Conservation (phyloP, 1,140 invertebrate genomes). For the Maniola jurtina region DNA sequence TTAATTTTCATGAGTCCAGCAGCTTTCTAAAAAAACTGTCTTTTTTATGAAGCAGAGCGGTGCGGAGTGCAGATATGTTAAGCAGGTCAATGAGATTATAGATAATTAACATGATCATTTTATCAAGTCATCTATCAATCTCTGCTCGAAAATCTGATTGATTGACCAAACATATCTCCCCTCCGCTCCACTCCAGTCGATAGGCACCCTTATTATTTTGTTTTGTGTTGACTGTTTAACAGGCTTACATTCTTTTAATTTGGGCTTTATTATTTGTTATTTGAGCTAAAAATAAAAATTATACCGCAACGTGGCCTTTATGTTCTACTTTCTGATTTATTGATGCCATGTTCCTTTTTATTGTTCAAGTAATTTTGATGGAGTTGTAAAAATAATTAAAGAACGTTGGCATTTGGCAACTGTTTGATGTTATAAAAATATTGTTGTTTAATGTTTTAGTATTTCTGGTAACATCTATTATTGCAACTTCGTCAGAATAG, state of each 20-base stretch:
- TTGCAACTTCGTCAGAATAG: too few relatives aligned
- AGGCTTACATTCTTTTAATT: background rate
- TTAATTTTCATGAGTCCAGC: too few relatives aligned
- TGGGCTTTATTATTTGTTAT: conserved; percentile 5
- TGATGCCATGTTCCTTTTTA: conserved; percentile 13
- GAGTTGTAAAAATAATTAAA: conserved; percentile 13
- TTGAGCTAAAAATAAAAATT: conserved; percentile 15
- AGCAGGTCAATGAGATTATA: too few relatives aligned
- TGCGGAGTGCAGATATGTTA: too few relatives aligned
- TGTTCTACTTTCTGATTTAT: conserved; percentile 12
- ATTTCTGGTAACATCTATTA: background rate
- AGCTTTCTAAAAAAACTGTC: too few relatives aligned
- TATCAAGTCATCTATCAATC: too few relatives aligned
- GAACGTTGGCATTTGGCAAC: background rate
- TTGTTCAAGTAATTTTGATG: conserved; percentile 14
- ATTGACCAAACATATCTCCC: too few relatives aligned
- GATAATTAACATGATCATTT: too few relatives aligned
- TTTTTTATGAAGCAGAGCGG: too few relatives aligned
- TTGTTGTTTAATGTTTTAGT: background rate
- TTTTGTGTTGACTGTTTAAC: background rate
- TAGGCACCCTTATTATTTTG: background rate
- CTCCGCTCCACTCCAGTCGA: too few relatives aligned
- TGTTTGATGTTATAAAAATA: background rate
- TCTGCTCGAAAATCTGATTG: too few relatives aligned
- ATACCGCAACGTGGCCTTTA: conserved; percentile 14